These are phyloP conservation scores for Acanthisitta chloris DNA, from an alignment of 2,113 vertebrate species.

Conservation along the genomic window DNA sequence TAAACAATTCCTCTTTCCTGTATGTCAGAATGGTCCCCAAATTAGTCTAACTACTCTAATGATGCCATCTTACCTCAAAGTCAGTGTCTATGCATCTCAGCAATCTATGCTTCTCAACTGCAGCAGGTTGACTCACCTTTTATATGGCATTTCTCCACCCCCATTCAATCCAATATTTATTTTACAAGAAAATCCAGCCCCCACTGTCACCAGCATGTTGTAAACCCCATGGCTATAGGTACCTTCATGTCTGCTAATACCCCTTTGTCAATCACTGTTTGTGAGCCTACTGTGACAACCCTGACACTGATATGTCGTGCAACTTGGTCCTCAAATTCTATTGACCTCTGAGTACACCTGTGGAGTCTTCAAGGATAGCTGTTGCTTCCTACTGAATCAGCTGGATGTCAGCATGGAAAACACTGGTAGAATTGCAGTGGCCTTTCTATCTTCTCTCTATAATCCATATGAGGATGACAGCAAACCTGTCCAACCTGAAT, in stretches of 20 bases:
- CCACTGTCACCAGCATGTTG: not conserved
- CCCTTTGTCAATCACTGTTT: not conserved
- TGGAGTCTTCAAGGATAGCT: not conserved
- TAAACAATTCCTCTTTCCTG: not conserved
- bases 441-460: not conserved
- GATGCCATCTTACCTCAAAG: not conserved
- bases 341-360: not conserved
- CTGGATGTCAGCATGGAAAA: not conserved
- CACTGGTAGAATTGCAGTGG: not conserved
- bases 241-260: not conserved
- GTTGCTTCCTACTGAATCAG: not conserved
- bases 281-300: not conserved
- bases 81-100: not conserved
- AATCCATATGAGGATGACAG: not conserved
- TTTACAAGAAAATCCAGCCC: not conserved
- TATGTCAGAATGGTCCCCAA: not conserved
- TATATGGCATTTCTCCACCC: fast-evolving
- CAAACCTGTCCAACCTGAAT: not conserved
- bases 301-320: not conserved
- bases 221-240: not conserved
- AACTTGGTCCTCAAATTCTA: not conserved
- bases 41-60: not conserved
- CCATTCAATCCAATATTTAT: not conserved
- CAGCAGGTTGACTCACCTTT: not conserved
- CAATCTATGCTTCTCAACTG: not conserved